A percentile compares a stretch with the other conserved stretches of the same genome.
These are phyloP conservation scores for Gorilla gorilla DNA, from an alignment of 2,113 vertebrate genomes.

Conservation along the genomic window DNA sequence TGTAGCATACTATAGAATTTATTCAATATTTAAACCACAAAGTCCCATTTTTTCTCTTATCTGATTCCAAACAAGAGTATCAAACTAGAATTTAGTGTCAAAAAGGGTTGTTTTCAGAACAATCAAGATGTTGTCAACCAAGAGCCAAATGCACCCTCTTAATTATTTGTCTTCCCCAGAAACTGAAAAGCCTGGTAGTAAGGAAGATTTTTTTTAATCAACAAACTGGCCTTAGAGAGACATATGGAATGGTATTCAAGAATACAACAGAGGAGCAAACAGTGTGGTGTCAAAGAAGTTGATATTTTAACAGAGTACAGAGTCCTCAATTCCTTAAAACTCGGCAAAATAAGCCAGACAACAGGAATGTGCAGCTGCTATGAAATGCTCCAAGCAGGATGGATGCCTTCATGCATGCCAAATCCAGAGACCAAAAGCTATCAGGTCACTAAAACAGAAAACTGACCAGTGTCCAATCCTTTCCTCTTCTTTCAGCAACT, in stretches of 20 bases:
- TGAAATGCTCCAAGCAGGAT: neutral
- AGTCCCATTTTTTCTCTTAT: neutral
- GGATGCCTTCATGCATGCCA: neutral
- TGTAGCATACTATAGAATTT: neutral
- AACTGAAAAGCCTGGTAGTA: neutral
- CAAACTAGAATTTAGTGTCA: neutral
- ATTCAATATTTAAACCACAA: neutral
- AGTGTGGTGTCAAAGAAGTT: neutral
- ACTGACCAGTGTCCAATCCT: neutral
- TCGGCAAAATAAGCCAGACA: neutral
- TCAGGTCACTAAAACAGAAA: neutral
- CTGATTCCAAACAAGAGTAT: neutral
- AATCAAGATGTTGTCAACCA: neutral
- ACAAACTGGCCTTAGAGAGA: neutral
- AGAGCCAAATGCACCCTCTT: neutral
- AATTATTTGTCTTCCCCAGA: neutral
- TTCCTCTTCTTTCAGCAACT: constrained; percentile 4
- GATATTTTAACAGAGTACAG: neutral
- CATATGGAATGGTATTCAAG: neutral
- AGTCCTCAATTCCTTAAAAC: neutral
- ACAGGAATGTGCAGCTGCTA: neutral
- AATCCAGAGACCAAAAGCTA: neutral
- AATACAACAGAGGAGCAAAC: neutral
- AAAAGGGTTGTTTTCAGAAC: neutral
- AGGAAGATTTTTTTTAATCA: neutral